Evolutionary conservation across 2,113 vertebrate genomes (phyloP), one percentile per base, ranked within the genome.

Genomic region (Tychaedon coryphoeus): DNA sequence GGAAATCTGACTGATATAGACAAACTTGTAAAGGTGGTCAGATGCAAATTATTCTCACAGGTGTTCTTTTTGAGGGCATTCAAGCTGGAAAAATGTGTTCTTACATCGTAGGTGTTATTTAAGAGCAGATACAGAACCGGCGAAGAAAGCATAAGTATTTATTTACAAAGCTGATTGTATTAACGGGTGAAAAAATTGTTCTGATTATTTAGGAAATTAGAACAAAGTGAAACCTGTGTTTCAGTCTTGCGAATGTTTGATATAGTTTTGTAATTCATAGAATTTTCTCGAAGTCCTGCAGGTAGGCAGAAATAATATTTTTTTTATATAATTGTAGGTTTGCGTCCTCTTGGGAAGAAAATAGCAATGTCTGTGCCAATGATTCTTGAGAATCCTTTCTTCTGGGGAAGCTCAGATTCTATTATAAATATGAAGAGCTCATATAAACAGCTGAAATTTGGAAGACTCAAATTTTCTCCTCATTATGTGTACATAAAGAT

Each of bases 391-490:
- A 78, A 54, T 69, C 50, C 14, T 80, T 88, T 54, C 60, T 92
- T 79, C 56, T 34, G 34, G 66, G 47, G 20, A 79, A 77, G 65
- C 33, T 80, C 42, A 64, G 26, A 77, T 58, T 83, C 50, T 79
- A n/a, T 79, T 87, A 66, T 19, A 90, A 86, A 54, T 66, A 67
- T 58, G 10, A 90, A 82, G 72, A 85, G 8, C 40, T 82, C 15
- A 26, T 47, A 54, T 64, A 57, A 95, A 77, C 26, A 86, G 33
- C 16, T 66, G 47, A 88, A 88, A 84, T 80, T 76, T 83, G 47
- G 77, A 71, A 47, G 22, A 47, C 7, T 66, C n/a, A 42, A 24
- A 25, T 71, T 87, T 90, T 36, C 18, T 92, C 28, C 66, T 87
- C 10, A 31, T 70, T 88, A 53, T 65, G 23, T 74, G 31, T 50